phyloP scores from a whole-genome alignment of 2,113 vertebrate species.

The Vidua macroura region DNA sequence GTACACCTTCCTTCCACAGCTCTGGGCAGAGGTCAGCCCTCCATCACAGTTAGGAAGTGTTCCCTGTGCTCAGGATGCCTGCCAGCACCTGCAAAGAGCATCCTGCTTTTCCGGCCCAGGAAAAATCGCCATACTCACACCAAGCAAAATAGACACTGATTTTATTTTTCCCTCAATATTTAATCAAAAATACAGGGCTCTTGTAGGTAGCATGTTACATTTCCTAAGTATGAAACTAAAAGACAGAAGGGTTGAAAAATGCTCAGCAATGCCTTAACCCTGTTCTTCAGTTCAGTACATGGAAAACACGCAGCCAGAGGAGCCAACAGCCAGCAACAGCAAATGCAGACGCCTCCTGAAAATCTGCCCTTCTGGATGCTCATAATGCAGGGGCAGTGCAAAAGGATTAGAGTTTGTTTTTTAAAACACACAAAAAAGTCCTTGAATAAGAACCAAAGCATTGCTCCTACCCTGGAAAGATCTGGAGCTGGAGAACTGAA shows the following conservation, averaged over 20 bases:
- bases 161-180: neutral
- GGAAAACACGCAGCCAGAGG: neutral
- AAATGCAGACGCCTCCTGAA: neutral
- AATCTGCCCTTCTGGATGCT: neutral
- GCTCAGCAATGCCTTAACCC: neutral
- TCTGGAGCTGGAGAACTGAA: neutral
- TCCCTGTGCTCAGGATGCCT: neutral
- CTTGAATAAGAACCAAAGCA: neutral
- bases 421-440: neutral
- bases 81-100: neutral
- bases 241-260: neutral
- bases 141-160: neutral
- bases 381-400: neutral
- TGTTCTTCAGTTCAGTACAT: neutral
- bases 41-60: fast-evolving
- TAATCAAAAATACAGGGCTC: neutral
- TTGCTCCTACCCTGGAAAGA: neutral
- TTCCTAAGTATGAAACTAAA: neutral
- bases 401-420: neutral
- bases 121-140: neutral
- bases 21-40: neutral
- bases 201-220: neutral
- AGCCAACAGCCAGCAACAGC: neutral
- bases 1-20: neutral
- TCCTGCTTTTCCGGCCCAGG: neutral